Evolutionary conservation across 2,888 invertebrate genomes (phyloP), one percentile per base, ranked within the genome.

Genomic region (Gonocerus acuteangulatus): DNA sequence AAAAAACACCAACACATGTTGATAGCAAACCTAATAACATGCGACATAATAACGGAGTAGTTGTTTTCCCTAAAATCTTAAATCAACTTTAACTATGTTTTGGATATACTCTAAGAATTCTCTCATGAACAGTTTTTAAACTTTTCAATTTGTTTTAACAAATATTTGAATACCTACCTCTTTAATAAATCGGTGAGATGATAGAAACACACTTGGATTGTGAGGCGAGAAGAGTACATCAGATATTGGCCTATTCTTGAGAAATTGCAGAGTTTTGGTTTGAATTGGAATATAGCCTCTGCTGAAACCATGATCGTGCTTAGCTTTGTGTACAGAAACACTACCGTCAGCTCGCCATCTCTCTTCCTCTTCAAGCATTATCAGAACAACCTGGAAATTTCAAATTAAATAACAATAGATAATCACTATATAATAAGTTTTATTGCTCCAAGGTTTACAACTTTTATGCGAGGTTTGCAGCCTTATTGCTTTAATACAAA

Each of bases 241-340:
- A 22, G 71, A 72, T 9, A 81, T 73, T 48, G 72, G 66, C 65
- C 77, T 71, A 27, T 73, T 71, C 60, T 72, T 70, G 48, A 80
- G 69, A 69, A 77, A 75, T 11, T 73, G 70, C 18, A 75, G 66
- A 16, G 69, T 69, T 67, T 73, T 72, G 60, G 74, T 72, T 49
- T 73, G 73, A 16, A 78, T 73, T 36, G 72, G 68, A 1, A 77
- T 71, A 48, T 72, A 75, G 11, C 78, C 77, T 54, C 77, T 75
- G 64, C 79, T 79, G 67, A 80, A 79, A 1, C 76, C 74, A 58
- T 78, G 69, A 51, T 76, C 71, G 44, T 69, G 67, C 61, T 74
- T 73, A 22, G 69, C 70, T 61, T 72, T 69, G 9, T 73, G 34
- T 65, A 67, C 73, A 62, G 67, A 69, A 71, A 47, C 65, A 66